Evolutionary conservation across 2,888 invertebrate genomes (phyloP).

Genomic region (Cordilura impudica): DNA sequence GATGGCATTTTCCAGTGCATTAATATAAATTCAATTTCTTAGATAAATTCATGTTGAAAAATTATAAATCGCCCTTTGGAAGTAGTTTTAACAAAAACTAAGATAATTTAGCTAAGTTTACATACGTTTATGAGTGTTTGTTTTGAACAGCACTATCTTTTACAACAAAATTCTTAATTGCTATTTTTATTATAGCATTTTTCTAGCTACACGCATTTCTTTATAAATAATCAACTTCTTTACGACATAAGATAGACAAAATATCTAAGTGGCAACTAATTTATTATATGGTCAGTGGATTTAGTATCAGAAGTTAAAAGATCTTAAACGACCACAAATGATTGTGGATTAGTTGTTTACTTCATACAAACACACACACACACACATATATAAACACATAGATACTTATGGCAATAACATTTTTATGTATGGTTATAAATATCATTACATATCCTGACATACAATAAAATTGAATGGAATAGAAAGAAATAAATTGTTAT

Average conservation of each 20-base stretch:
- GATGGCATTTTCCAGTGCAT: too few relatives aligned
- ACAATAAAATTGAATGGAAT: background rate
- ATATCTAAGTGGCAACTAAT: slow-evolving; percentile 19
- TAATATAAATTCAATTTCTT: too few relatives aligned
- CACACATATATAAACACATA: background rate
- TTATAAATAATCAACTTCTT: slow-evolving; percentile 51
- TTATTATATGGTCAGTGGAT: slow-evolving; percentile 49
- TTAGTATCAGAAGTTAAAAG: slow-evolving; percentile 54
- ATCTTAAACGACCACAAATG: slow-evolving; percentile 61
- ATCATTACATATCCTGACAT: slow-evolving; percentile 29
- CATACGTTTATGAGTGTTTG: too few relatives aligned
- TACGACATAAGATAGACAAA: background rate
- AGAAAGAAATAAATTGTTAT: slow-evolving; percentile 48
- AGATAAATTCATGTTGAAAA: too few relatives aligned
- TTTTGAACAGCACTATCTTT: too few relatives aligned
- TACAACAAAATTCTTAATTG: slow-evolving; percentile 32
- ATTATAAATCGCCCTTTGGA: too few relatives aligned
- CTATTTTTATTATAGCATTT: background rate
- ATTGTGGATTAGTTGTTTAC: slow-evolving; percentile 52
- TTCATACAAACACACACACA: background rate
- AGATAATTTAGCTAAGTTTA: too few relatives aligned
- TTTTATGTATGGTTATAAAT: background rate
- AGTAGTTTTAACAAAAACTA: too few relatives aligned
- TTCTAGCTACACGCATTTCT: background rate
- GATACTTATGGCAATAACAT: too few relatives aligned